Evolutionary conservation across 2,797 vertebrate genomes (phyloP).

Genomic region (Sciurus vulgaris): DNA sequence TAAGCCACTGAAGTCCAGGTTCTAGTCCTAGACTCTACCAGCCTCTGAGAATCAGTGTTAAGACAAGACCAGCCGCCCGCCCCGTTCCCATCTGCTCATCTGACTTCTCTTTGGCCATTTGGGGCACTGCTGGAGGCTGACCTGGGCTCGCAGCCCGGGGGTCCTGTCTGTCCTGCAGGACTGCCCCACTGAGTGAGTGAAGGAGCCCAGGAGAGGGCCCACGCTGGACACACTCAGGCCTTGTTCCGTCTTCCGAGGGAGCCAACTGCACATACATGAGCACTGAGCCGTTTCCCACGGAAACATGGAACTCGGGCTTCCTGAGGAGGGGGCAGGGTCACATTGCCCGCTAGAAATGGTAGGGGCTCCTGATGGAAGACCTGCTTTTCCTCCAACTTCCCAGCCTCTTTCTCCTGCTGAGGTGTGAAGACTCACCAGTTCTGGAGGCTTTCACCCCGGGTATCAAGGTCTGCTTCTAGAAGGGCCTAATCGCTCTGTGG

Average conservation of each 20-base stretch:
- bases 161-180: background rate
- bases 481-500: background rate
- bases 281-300: background rate
- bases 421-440: background rate
- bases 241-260: background rate
- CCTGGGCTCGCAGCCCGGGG: background rate
- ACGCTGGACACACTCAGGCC: background rate
- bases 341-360: background rate
- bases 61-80: too few species aligned
- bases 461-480: constrained; percentile 4
- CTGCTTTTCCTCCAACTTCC: background rate
- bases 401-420: background rate
- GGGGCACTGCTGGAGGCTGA: background rate
- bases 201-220: background rate
- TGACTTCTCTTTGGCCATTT: background rate
- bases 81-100: background rate
- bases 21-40: background rate
- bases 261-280: rapidly evolving
- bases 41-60: background rate
- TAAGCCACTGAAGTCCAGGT: background rate
- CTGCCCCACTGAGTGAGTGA: rapidly evolving
- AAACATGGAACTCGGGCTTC: background rate
- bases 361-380: background rate
- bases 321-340: background rate
- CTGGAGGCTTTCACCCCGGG: background rate